These are phyloP conservation scores for Ophioderma brevispina DNA, from an alignment of 35 echinoderm and acorn worm genomes.

Conservation along the genomic window DNA sequence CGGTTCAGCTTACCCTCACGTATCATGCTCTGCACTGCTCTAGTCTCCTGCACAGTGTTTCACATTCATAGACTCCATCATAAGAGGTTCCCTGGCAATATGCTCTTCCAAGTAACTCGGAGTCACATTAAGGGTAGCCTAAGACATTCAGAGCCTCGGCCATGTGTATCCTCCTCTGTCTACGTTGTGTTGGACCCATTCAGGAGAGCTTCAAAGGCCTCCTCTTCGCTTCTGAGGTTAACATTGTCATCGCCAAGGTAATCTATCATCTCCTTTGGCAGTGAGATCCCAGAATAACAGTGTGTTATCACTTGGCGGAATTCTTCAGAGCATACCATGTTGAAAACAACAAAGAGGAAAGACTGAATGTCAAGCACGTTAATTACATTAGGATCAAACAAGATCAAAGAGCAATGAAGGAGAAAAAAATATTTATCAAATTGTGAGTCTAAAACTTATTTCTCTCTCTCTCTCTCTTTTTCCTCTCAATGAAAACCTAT, in stretches of 20 bases:
- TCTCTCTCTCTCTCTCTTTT: too few relatives aligned
- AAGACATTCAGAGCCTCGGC: slow-evolving; percentile 57
- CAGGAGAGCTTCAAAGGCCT: slow-evolving; percentile 83
- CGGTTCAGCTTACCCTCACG: slow-evolving; percentile 68
- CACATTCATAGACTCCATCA: slow-evolving; percentile 65
- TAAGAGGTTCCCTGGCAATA: slow-evolving; percentile 52
- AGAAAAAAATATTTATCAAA: too few relatives aligned
- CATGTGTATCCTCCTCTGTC: slow-evolving; percentile 53
- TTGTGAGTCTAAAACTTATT: too few relatives aligned
- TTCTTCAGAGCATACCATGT: slow-evolving; percentile 92
- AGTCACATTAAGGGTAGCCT: slow-evolving; percentile 76
- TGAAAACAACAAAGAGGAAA: too few relatives aligned
- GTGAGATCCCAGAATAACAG: slow-evolving; percentile 69
- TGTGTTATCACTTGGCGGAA: slow-evolving; percentile 84
- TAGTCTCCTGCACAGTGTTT: slow-evolving; percentile 74
- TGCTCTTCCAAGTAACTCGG: slow-evolving; percentile 65
- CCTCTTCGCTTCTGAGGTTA: slow-evolving; percentile 80
- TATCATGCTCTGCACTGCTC: slow-evolving; percentile 77
- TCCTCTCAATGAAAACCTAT: too few relatives aligned
- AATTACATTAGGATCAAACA: too few relatives aligned
- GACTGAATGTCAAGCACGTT: too few relatives aligned
- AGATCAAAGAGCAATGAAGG: too few relatives aligned
- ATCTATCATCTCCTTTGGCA: slow-evolving; percentile 71
- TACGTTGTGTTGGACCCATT: slow-evolving; percentile 84
- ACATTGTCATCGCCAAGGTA: slow-evolving; percentile 93